Evolutionary conservation across 2,888 invertebrate genomes (phyloP).

Genomic region (Corythucha ciliata): DNA sequence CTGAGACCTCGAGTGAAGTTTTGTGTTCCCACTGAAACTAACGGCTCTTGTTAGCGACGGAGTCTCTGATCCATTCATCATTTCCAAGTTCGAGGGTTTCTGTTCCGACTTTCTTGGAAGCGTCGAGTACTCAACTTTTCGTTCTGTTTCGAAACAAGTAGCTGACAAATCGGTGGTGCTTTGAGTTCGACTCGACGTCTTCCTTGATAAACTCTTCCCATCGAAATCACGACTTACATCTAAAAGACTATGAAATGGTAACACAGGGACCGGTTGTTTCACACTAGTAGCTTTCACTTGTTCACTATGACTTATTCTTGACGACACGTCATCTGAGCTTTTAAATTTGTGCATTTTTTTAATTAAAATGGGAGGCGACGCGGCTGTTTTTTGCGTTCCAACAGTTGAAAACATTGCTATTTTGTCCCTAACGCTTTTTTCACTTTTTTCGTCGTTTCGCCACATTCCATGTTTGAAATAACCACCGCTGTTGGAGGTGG

Average conservation of each 20-base stretch:
- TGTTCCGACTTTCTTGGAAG: constrained; percentile 25
- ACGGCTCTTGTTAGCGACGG: constrained; percentile 28
- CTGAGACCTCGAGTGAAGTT: constrained; percentile 45
- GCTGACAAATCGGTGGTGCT: constrained; percentile 33
- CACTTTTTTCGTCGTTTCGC: constrained; percentile 66
- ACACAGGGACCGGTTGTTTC: constrained; percentile 35
- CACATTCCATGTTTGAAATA: constrained; percentile 25
- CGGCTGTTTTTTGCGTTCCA: constrained; percentile 32
- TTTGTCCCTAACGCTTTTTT: constrained; percentile 73
- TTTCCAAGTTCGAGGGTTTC: constrained; percentile 14
- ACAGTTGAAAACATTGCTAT: constrained; percentile 73
- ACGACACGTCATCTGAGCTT: constrained; percentile 42
- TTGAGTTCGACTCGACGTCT: constrained; percentile 26
- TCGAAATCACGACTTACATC: constrained; percentile 25
- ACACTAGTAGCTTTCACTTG: too few species aligned
- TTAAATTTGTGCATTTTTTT: constrained; percentile 43
- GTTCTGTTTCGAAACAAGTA: background rate
- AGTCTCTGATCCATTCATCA: background rate
- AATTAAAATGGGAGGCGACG: constrained; percentile 36
- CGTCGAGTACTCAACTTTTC: constrained; percentile 25
- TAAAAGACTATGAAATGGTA: constrained; percentile 24
- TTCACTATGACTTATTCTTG: too few species aligned
- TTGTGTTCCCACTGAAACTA: constrained; percentile 30
- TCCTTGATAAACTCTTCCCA: constrained; percentile 8
- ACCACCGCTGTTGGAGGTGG: constrained; percentile 12